A percentile compares a stretch with the other conserved stretches of the same genome.
Evolutionary conservation across 2,888 invertebrate species (phyloP).

Genomic region (Amorpha juglandis): DNA sequence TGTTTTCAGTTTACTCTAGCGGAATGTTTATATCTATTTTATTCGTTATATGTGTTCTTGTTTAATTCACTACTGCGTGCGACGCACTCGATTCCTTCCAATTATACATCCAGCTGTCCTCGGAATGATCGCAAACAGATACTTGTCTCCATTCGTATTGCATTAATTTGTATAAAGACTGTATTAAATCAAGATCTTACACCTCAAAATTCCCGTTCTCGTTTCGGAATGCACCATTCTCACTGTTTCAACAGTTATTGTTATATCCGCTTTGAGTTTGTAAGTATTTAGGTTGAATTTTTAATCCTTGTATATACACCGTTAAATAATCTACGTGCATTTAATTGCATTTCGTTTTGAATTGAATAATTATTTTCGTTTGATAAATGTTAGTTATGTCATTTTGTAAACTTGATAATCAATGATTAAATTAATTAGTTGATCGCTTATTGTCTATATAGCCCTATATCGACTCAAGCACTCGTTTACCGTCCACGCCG

Average conservation of each 20-base stretch:
- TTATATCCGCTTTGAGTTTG: slow-evolving; percentile 46
- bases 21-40: neutral
- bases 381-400: slow-evolving; percentile 6
- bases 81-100: slow-evolving; percentile 7
- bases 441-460: slow-evolving; percentile 48
- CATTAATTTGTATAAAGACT: slow-evolving; percentile 23
- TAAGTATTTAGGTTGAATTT: slow-evolving; percentile 48
- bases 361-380: neutral
- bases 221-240: slow-evolving; percentile 45
- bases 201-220: slow-evolving; percentile 27
- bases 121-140: slow-evolving; percentile 19
- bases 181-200: slow-evolving; percentile 23
- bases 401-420: slow-evolving; percentile 1
- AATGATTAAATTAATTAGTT: slow-evolving; percentile 29
- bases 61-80: slow-evolving; percentile 10
- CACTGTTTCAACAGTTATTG: slow-evolving; percentile 46
- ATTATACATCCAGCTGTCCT: slow-evolving; percentile 18
- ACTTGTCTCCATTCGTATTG: slow-evolving; percentile 14
- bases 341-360: neutral
- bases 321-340: slow-evolving; percentile 30
- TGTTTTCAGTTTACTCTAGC: too few relatives aligned
- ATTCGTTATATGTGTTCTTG: neutral
- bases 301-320: slow-evolving; percentile 37
- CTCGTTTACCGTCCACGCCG: slow-evolving; percentile 48
- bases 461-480: slow-evolving; percentile 50